A percentile compares a stretch with the other conserved stretches of the same genome.
Conservation (phyloP, 1,140 invertebrate genomes). For the Drosophila azteca region DNA sequence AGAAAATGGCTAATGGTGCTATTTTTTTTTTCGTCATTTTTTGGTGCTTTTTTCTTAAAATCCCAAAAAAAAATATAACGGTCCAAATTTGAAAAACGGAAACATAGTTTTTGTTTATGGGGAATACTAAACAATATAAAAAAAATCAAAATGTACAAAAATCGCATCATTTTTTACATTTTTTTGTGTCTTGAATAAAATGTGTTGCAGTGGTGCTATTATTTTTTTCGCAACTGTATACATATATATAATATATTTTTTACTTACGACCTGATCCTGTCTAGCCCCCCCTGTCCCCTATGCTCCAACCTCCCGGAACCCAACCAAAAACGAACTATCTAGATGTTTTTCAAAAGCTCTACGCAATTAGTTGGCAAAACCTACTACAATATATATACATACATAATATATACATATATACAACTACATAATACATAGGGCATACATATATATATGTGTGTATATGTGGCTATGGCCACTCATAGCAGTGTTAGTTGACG, state of each 20-base stretch:
- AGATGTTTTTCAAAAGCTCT: conserved; percentile 44
- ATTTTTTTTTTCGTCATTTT: too few relatives aligned
- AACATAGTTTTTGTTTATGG: too few relatives aligned
- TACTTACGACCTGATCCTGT: conserved; percentile 38
- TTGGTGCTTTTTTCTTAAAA: too few relatives aligned
- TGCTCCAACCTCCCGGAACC: conserved; percentile 1
- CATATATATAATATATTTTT: conserved; percentile 62
- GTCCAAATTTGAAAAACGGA: too few relatives aligned
- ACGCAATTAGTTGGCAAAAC: conserved; percentile 42
- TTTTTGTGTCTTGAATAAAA: too few relatives aligned
- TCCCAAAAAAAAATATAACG: too few relatives aligned
- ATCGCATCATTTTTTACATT: too few relatives aligned
- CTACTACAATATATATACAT: conserved; percentile 16
- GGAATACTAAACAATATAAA: too few relatives aligned
- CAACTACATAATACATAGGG: conserved; percentile 9
- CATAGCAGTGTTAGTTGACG: conserved; percentile 60
- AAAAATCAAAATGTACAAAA: too few relatives aligned
- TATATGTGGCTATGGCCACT: conserved; percentile 12
- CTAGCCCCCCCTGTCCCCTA: neutral
- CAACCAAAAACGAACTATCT: conserved; percentile 42
- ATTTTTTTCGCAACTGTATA: too few relatives aligned
- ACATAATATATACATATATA: conserved; percentile 19
- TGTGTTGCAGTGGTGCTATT: too few relatives aligned
- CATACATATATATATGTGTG: conserved; percentile 32
- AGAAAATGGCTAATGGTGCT: too few relatives aligned